These are phyloP conservation scores for Muntiacus muntjak DNA, from an alignment of 2,113 vertebrate genomes.

Conservation along the genomic window DNA sequence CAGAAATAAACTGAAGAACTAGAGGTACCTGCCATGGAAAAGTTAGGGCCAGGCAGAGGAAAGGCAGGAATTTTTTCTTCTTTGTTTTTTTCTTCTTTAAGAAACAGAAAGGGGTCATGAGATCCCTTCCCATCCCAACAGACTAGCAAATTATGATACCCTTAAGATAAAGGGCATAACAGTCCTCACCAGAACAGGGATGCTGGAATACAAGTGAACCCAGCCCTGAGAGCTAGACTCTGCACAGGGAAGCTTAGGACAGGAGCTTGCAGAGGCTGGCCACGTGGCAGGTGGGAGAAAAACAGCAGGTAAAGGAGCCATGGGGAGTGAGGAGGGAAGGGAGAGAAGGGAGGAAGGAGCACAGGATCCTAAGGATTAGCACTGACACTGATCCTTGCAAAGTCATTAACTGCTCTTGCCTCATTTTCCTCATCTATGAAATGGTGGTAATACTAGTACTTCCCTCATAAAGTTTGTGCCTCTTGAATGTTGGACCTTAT, in stretches of 20 bases:
- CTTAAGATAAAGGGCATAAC: neutral
- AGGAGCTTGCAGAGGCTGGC: neutral
- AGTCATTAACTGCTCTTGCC: neutral
- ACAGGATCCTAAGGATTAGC: neutral
- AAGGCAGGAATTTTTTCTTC: neutral
- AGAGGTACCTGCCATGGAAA: neutral
- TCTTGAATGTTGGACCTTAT: neutral
- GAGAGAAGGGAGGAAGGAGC: neutral
- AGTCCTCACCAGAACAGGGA: neutral
- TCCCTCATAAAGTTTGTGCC: neutral
- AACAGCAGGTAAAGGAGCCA: neutral
- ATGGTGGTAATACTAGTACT: neutral
- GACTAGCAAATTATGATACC: neutral
- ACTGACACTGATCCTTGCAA: neutral
- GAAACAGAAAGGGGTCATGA: neutral
- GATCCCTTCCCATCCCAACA: neutral
- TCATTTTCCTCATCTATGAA: neutral
- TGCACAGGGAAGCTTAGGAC: neutral
- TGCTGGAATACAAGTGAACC: neutral
- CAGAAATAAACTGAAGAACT: neutral
- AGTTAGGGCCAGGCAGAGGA: neutral
- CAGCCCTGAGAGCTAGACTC: neutral
- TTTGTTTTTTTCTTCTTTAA: neutral
- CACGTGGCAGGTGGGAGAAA: too few species aligned
- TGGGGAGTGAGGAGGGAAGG: neutral